Conservation (phyloP, 2,797 vertebrate species). For the Triplophysa bombifrons region DNA sequence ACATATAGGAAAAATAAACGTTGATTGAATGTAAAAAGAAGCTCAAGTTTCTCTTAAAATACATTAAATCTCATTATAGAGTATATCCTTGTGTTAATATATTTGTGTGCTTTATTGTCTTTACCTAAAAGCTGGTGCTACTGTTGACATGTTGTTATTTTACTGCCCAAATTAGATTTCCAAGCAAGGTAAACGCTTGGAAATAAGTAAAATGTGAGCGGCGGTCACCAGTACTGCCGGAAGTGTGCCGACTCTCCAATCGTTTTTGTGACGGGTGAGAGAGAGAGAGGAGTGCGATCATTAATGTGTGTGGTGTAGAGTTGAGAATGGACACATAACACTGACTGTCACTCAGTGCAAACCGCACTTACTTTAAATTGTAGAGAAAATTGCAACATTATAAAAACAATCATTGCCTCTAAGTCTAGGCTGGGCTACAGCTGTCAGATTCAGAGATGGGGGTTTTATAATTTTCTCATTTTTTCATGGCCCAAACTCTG, state of each 20-base stretch:
- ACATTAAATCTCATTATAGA: not conserved
- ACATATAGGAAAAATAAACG: not conserved
- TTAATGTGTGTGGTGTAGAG: slow-evolving; percentile 25
- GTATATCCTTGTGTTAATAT: not conserved
- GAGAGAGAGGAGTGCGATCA: slow-evolving; percentile 20
- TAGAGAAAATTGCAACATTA: slow-evolving; percentile 44
- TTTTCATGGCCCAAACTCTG: slow-evolving; percentile 8
- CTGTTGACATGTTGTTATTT: not conserved
- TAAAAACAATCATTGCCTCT: slow-evolving; percentile 47
- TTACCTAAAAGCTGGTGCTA: not conserved
- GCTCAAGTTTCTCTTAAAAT: no score
- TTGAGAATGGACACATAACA: not conserved
- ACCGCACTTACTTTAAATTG: slow-evolving; percentile 9
- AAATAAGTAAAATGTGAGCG: slow-evolving; percentile 32
- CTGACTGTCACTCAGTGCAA: slow-evolving; percentile 27
- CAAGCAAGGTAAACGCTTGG: slow-evolving; percentile 12
- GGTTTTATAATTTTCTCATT: slow-evolving; percentile 4
- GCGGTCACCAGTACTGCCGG: not conserved
- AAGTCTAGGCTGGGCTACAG: slow-evolving; percentile 16
- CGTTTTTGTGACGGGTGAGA: not conserved
- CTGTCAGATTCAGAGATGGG: slow-evolving; percentile 10
- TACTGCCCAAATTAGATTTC: slow-evolving; percentile 22
- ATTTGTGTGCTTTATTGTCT: not conserved
- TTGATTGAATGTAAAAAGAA: no score
- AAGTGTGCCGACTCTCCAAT: not conserved